These are phyloP conservation scores for Procambarus virginalis DNA, from an alignment of 1,140 invertebrate species.

Conservation along the genomic window DNA sequence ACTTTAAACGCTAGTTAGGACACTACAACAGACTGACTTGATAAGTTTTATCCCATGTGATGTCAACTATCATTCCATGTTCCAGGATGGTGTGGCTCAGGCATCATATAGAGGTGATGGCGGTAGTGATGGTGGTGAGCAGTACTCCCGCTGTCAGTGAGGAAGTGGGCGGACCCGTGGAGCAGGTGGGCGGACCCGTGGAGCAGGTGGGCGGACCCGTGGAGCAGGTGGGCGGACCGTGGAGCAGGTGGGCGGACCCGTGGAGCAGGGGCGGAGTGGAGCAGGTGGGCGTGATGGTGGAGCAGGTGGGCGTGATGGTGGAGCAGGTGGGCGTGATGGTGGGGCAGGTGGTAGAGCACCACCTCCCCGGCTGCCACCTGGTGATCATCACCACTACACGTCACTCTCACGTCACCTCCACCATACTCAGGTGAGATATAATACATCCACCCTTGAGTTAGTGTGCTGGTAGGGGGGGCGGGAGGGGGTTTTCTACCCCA, in stretches of 20 bases:
- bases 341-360: not conserved
- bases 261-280: too few species aligned
- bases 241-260: too few species aligned
- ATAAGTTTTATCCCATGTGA: too few species aligned
- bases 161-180: not conserved
- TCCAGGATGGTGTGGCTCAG: not conserved
- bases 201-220: too few species aligned
- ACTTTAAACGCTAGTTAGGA: too few species aligned
- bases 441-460: too few species aligned
- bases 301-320: not conserved
- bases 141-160: not conserved
- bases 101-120: not conserved
- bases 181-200: not conserved
- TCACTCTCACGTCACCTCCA: not conserved
- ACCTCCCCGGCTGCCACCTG: not conserved
- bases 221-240: too few species aligned
- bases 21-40: too few species aligned
- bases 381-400: slow-evolving; percentile 12
- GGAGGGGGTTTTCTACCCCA: too few species aligned
- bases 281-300: too few species aligned
- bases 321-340: slow-evolving; percentile 9
- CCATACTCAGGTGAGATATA: not conserved
- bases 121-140: not conserved
- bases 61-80: not conserved
- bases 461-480: too few species aligned